Evolutionary conservation across 2,113 vertebrate species (phyloP).

Genomic region (Phalacrocorax pelagicus): DNA sequence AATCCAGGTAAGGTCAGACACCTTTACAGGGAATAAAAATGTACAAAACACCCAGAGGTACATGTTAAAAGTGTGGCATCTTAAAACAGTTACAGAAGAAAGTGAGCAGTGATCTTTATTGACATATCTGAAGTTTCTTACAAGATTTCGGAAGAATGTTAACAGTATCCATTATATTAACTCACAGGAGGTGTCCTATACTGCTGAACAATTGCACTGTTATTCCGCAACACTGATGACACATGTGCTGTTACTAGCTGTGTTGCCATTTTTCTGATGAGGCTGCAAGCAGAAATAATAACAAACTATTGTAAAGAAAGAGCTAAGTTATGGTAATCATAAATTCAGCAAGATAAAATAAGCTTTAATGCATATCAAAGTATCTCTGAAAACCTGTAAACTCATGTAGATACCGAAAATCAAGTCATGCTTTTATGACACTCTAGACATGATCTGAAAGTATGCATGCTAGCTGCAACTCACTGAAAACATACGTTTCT

Average conservation of each 20-base stretch:
- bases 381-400: background rate
- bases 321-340: background rate
- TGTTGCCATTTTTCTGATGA: constrained; percentile 92
- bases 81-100: background rate
- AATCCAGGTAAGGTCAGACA: background rate
- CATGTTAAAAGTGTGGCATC: background rate
- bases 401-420: background rate
- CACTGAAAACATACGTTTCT: background rate
- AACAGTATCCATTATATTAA: background rate
- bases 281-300: constrained; percentile 69
- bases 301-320: background rate
- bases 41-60: background rate
- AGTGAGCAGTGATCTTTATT: background rate
- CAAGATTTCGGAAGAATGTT: background rate
- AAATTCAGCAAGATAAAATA: background rate
- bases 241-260: constrained; percentile 94
- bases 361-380: background rate
- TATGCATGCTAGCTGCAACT: background rate
- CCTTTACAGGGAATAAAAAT: background rate
- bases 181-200: constrained; percentile 81
- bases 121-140: background rate
- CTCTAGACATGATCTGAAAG: background rate
- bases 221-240: constrained; percentile 85
- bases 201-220: constrained; percentile 73
- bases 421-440: background rate